phyloP scores from a whole-genome alignment of 2,888 invertebrate genomes.

The Polyommatus iphigenia region DNA sequence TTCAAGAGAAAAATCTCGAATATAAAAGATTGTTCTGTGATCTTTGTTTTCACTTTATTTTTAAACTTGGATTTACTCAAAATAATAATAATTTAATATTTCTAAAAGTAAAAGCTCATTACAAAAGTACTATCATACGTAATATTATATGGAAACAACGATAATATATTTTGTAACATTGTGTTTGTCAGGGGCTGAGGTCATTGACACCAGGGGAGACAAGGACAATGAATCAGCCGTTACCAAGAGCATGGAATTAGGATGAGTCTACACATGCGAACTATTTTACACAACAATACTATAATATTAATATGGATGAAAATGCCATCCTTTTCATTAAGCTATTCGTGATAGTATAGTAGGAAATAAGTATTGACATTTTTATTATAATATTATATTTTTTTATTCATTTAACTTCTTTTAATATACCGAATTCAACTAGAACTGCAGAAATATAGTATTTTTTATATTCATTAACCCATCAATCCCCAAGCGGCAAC shows the following conservation, averaged over 20 bases:
- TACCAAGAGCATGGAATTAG: background rate
- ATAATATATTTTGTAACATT: background rate
- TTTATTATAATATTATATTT: too few relatives aligned
- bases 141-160: background rate
- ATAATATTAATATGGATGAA: too few relatives aligned
- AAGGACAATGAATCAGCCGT: conserved; percentile 1
- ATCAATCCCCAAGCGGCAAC: too few relatives aligned
- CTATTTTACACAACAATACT: too few relatives aligned
- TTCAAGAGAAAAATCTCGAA: conserved; percentile 48
- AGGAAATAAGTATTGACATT: too few relatives aligned
- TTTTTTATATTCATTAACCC: too few relatives aligned
- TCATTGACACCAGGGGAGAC: background rate
- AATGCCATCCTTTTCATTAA: too few relatives aligned
- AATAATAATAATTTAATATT: background rate
- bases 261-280: background rate
- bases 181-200: background rate
- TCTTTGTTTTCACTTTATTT: background rate
- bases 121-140: background rate
- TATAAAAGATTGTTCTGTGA: background rate
- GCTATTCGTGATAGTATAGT: too few relatives aligned
- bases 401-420: too few relatives aligned
- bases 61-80: background rate
- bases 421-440: too few relatives aligned
- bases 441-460: too few relatives aligned
- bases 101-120: background rate